Conservation (phyloP, 2,797 vertebrate genomes). For the Gephyroberyx darwinii region DNA sequence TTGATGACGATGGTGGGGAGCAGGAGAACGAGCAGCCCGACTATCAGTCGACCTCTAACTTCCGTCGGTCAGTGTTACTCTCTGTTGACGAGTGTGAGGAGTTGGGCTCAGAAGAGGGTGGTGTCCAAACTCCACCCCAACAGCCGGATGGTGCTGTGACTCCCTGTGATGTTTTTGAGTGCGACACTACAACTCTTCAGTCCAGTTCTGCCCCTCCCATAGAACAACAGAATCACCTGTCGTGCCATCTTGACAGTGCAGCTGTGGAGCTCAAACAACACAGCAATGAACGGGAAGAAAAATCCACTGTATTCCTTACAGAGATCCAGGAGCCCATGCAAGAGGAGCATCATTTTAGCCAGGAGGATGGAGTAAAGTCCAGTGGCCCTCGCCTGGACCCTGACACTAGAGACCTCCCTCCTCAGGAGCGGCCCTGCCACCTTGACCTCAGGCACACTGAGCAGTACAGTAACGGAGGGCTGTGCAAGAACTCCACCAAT, state of each 20-base stretch:
- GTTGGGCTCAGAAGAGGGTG: conserved; percentile 92
- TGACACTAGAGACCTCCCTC: conserved; percentile 79
- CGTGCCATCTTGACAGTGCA: conserved; percentile 4
- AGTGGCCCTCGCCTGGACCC: conserved; percentile 24
- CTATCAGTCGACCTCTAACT: conserved; percentile 85
- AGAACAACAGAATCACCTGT: conserved; percentile 61
- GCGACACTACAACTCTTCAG: conserved; percentile 59
- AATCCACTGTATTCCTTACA: conserved; percentile 64
- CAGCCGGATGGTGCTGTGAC: conserved; percentile 70
- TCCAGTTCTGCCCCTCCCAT: conserved; percentile 63
- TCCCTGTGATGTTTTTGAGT: conserved; percentile 90
- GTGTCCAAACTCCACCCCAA: conserved; percentile 77
- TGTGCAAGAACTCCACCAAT: conserved; percentile 80
- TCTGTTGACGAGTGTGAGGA: conserved; percentile 99
- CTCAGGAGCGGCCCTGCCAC: conserved; percentile 93
- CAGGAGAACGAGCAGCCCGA: conserved; percentile 83
- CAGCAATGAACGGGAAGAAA: conserved; percentile 46
- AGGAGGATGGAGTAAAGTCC: conserved; percentile 35
- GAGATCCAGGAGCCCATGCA: conserved; percentile 53
- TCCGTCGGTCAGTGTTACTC: conserved; percentile 92
- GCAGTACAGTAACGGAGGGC: conserved; percentile 80
- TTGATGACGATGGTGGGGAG: conserved; percentile 92
- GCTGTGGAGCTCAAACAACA: conserved; percentile 22
- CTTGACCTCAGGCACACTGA: conserved; percentile 90
- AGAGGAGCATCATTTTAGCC: conserved; percentile 37